phyloP scores from a whole-genome alignment of 1,140 invertebrate species.

The Brachionus plicatilis region DNA sequence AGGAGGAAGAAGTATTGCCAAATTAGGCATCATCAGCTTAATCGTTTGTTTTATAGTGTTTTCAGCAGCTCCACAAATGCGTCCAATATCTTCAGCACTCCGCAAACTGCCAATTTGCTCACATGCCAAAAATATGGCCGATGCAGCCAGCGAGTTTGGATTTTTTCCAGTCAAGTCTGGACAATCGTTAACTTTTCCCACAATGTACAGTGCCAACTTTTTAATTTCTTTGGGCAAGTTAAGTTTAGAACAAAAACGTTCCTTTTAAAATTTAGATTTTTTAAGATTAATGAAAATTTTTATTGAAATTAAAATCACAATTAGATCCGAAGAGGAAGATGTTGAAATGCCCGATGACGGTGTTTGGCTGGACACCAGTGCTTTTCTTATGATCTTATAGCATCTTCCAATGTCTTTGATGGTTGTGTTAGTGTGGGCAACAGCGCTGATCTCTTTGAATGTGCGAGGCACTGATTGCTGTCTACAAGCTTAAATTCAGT shows the following conservation, averaged over 20 bases:
- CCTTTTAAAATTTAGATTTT: conserved; percentile 49
- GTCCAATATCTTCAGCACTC: conserved; percentile 74
- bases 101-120: conserved; percentile 73
- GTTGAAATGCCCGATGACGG: neutral
- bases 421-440: conserved; percentile 14
- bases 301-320: neutral
- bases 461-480: conserved; percentile 97
- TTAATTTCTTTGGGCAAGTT: conserved; percentile 83
- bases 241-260: conserved; percentile 62
- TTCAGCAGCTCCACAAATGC: conserved; percentile 96
- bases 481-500: conserved; percentile 68
- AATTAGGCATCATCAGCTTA: conserved; percentile 92
- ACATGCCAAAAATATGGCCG: conserved; percentile 99
- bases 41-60: conserved; percentile 96
- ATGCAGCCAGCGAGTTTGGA: conserved; percentile 95
- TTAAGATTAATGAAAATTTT: neutral
- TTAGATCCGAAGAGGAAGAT: neutral
- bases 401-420: conserved; percentile 98
- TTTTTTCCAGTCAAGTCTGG: conserved; percentile 97
- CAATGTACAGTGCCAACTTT: conserved; percentile 89
- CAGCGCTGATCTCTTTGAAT: conserved; percentile 70
- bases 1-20: conserved; percentile 81
- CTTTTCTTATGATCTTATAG: conserved; percentile 87
- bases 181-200: conserved; percentile 87
- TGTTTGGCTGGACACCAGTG: conserved; percentile 63